Conservation (phyloP, 2,113 vertebrate genomes). For the Zosterops japonicus region DNA sequence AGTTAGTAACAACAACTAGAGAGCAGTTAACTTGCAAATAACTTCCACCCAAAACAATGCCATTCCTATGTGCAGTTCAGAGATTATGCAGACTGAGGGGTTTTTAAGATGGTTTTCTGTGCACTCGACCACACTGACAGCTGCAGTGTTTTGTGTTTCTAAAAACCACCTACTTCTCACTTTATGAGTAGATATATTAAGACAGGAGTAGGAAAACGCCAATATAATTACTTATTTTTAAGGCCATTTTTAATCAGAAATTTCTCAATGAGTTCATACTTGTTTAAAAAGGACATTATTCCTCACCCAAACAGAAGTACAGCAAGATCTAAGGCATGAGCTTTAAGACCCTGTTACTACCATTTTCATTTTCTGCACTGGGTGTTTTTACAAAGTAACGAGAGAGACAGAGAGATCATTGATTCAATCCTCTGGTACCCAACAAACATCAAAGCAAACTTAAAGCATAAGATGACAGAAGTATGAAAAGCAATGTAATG, state of each 20-base stretch:
- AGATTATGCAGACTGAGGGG: neutral
- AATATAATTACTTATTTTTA: neutral
- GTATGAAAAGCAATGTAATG: constrained; percentile 79
- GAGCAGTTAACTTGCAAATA: neutral
- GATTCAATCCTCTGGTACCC: constrained; percentile 77
- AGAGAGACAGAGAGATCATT: constrained; percentile 77
- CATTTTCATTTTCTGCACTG: neutral
- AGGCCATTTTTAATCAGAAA: neutral
- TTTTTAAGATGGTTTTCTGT: neutral
- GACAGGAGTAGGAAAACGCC: neutral
- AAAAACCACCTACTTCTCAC: neutral
- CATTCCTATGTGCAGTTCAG: neutral
- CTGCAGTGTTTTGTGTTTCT: neutral
- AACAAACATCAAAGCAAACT: constrained; percentile 74
- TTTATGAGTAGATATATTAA: neutral
- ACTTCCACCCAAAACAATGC: neutral
- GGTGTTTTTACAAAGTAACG: neutral
- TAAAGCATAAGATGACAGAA: constrained; percentile 83
- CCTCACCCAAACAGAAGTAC: neutral
- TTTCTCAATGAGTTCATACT: neutral
- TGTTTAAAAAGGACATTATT: neutral
- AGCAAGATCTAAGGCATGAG: neutral
- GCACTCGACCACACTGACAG: neutral
- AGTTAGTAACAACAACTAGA: neutral
- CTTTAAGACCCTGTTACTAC: neutral